These are phyloP conservation scores for Dryobates pubescens DNA, from an alignment of 2,797 vertebrate species.

Conservation along the genomic window DNA sequence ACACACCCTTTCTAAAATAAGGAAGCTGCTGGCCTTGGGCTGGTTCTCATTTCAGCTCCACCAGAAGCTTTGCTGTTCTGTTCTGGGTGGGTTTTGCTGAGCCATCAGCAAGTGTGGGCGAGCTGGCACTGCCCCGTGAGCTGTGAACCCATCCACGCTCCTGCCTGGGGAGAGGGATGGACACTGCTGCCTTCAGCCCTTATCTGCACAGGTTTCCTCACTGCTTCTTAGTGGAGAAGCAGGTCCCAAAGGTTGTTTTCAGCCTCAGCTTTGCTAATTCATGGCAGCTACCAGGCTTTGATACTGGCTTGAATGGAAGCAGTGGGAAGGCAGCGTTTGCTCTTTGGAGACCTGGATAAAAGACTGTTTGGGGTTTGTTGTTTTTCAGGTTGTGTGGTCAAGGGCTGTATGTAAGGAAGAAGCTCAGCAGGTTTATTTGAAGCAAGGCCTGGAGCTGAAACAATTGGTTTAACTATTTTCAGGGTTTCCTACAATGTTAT, in stretches of 20 bases:
- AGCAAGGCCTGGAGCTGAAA: conserved; percentile 23
- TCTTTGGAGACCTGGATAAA: not conserved
- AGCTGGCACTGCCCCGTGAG: not conserved
- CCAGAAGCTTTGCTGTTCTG: not conserved
- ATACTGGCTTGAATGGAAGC: not conserved
- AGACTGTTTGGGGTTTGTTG: not conserved
- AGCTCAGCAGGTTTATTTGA: conserved; percentile 47
- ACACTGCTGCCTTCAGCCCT: not conserved
- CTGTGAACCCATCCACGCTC: too few relatives aligned
- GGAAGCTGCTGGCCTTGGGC: not conserved
- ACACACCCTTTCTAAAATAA: not conserved
- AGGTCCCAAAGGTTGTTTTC: not conserved
- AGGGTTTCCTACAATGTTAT: conserved; percentile 20
- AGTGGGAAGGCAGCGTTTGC: not conserved
- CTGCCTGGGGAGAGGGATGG: not conserved
- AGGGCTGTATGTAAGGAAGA: conserved; percentile 13
- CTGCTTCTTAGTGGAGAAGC: not conserved
- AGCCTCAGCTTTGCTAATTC: not conserved
- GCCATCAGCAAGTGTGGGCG: fast-evolving
- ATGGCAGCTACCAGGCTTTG: not conserved
- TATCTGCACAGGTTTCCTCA: fast-evolving
- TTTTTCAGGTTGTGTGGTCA: not conserved
- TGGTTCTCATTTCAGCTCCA: not conserved
- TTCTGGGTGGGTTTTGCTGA: not conserved
- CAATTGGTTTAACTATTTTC: not conserved